These are phyloP conservation scores for Exephanes ischioxanthus DNA, from an alignment of 2,888 invertebrate species.

Conservation along the genomic window DNA sequence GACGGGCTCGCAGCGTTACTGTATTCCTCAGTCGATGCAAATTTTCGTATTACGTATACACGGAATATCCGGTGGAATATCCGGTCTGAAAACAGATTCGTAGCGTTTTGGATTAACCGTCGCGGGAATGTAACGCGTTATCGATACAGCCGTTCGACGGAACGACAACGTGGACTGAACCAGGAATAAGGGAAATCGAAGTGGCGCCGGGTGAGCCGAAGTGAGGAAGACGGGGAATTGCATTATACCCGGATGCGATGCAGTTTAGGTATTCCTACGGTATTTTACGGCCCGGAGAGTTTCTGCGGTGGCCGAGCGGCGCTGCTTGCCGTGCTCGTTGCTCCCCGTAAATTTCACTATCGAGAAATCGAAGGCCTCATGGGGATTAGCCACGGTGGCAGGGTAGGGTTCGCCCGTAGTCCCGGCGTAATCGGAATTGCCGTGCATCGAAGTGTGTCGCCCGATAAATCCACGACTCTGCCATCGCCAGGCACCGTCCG, in stretches of 20 bases:
- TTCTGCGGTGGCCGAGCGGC: conserved; percentile 52
- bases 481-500: conserved; percentile 41
- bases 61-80: neutral
- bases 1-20: neutral
- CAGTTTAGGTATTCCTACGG: conserved; percentile 61
- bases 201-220: conserved; percentile 1
- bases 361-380: conserved; percentile 70
- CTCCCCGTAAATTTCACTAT: conserved; percentile 69
- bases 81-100: conserved; percentile 10
- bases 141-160: conserved; percentile 36
- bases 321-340: conserved; percentile 40
- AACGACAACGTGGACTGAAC: conserved; percentile 14
- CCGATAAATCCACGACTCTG: conserved; percentile 58
- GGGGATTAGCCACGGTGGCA: conserved; percentile 59
- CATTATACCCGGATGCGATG: conserved; percentile 42
- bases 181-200: conserved; percentile 14
- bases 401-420: conserved; percentile 30
- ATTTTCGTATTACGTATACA: neutral
- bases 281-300: conserved; percentile 60
- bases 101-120: conserved; percentile 38
- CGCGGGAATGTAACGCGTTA: conserved; percentile 28
- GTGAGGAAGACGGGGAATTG: conserved; percentile 40
- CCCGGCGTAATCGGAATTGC: conserved; percentile 63
- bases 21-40: neutral
- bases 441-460: conserved; percentile 63